phyloP scores from a whole-genome alignment of 1,140 invertebrate species.

The Delia radicum region DNA sequence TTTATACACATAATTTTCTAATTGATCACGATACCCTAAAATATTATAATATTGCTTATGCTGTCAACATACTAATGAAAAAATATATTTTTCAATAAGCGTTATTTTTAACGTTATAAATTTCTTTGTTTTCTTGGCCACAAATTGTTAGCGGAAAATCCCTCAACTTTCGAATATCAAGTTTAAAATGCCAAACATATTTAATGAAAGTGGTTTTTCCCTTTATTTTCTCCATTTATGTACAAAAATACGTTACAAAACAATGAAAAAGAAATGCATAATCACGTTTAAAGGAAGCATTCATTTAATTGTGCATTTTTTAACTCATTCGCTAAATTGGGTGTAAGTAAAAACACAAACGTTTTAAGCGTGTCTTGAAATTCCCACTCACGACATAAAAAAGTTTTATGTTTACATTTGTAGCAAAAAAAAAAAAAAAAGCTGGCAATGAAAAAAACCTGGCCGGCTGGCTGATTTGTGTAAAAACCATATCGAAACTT shows the following conservation, averaged over 20 bases:
- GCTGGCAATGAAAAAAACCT: conserved; percentile 1
- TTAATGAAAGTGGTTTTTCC: background rate
- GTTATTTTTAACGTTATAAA: no score
- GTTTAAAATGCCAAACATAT: background rate
- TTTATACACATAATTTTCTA: no score
- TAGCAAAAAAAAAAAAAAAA: background rate
- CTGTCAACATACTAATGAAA: no score
- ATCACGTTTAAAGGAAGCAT: conserved; percentile 15
- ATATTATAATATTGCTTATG: no score
- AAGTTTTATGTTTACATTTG: no score
- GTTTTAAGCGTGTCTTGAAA: background rate
- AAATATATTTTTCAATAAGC: no score
- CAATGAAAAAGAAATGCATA: conserved; percentile 15
- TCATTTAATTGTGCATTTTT: background rate
- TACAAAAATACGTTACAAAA: background rate
- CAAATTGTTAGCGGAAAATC: background rate
- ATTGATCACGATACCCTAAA: no score
- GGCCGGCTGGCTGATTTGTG: background rate
- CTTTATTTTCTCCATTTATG: background rate
- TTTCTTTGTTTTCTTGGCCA: background rate
- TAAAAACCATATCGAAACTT: background rate
- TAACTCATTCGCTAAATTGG: no score
- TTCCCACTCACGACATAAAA: background rate
- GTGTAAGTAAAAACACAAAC: background rate
- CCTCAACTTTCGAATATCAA: conserved; percentile 12